A percentile compares a stretch with the other conserved stretches of the same genome.
Evolutionary conservation across 2,113 vertebrate species (phyloP).

Genomic region (Dromiciops gliroides): DNA sequence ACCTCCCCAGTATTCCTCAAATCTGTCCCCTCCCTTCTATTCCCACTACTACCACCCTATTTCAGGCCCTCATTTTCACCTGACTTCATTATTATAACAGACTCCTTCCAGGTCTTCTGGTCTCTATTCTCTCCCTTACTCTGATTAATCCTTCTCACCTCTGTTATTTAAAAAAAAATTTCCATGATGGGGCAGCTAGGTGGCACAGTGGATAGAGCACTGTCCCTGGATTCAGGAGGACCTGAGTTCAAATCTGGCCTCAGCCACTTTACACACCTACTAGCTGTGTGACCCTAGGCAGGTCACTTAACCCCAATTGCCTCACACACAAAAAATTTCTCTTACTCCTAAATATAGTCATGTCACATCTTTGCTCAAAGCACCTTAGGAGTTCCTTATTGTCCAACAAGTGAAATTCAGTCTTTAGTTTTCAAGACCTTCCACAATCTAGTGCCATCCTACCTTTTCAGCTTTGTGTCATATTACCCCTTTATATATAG

Average conservation of each 20-base stretch:
- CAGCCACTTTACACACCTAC: no score
- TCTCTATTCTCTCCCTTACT: not conserved
- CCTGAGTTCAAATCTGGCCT: no score
- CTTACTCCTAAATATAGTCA: not conserved
- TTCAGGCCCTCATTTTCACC: not conserved
- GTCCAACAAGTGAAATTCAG: not conserved
- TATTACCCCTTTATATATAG: not conserved
- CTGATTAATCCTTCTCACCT: not conserved
- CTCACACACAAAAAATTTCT: constrained; percentile 18
- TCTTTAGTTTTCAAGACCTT: not conserved
- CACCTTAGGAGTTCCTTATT: not conserved
- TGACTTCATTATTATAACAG: not conserved
- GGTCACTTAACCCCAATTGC: no score
- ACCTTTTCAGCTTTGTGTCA: not conserved
- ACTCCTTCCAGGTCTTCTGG: not conserved
- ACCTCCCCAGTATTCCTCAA: not conserved
- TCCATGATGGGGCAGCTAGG: no score
- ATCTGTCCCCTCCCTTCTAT: not conserved
- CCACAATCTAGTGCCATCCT: not conserved
- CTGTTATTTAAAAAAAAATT: constrained; percentile 1
- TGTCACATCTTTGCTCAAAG: not conserved
- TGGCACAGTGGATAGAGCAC: no score
- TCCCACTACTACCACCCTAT: not conserved
- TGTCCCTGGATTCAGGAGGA: no score
- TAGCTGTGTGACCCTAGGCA: no score